Evolutionary conservation across 64 coral and sea anemone genomes (phyloP).

Genomic region (Stichodactyla helianthus): DNA sequence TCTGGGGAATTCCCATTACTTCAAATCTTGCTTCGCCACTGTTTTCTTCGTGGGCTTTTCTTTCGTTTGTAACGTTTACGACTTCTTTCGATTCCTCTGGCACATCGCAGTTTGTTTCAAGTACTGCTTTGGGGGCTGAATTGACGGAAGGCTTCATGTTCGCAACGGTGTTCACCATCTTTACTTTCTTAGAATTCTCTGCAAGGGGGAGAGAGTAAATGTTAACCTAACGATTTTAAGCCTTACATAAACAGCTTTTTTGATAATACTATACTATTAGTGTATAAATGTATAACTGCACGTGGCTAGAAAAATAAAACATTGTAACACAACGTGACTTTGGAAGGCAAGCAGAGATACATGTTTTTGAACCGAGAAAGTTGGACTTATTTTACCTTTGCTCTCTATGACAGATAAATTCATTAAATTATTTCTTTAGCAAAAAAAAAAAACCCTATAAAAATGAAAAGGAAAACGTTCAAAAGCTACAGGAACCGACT

Average conservation of each 20-base stretch:
- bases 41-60: neutral
- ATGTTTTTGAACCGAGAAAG: neutral
- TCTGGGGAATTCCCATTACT: constrained; percentile 7
- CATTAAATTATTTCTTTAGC: no score
- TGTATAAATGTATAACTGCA: no score
- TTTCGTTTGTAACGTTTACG: neutral
- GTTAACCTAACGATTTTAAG: neutral
- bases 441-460: no score
- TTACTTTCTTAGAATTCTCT: neutral
- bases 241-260: neutral
- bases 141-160: neutral
- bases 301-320: neutral
- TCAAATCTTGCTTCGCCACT: neutral
- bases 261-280: neutral
- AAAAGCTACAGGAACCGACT: no score
- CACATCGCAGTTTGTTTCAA: neutral
- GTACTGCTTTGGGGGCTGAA: neutral
- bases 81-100: neutral
- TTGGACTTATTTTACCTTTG: neutral
- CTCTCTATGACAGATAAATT: neutral
- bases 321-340: neutral
- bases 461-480: no score
- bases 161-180: neutral
- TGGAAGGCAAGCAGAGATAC: neutral
- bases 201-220: neutral